These are phyloP conservation scores for Guaruba guarouba DNA, from an alignment of 2,113 vertebrate species.

Conservation along the genomic window DNA sequence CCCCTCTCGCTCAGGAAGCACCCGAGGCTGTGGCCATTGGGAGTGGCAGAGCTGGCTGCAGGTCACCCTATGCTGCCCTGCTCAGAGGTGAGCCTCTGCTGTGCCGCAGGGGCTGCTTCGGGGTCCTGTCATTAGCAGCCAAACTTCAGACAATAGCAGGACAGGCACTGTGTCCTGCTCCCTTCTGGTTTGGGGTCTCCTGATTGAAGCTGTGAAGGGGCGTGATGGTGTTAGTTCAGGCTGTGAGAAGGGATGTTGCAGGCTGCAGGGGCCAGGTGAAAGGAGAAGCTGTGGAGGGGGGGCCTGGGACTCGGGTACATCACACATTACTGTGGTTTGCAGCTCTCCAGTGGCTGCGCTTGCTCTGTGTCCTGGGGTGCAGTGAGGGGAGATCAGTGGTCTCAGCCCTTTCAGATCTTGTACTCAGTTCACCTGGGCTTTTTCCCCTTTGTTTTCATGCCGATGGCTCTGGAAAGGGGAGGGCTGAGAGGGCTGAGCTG, in stretches of 20 bases:
- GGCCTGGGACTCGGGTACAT: neutral
- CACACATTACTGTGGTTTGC: neutral
- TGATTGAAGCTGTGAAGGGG: neutral
- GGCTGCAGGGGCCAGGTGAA: rapidly evolving
- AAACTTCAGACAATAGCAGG: neutral
- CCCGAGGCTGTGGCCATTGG: neutral
- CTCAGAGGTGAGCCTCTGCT: neutral
- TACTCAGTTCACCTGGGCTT: neutral
- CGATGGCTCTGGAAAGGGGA: neutral
- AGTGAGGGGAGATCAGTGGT: neutral
- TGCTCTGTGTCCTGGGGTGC: neutral
- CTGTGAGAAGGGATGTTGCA: neutral
- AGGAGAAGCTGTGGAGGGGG: rapidly evolving
- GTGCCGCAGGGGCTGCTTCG: neutral
- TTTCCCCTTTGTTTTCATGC: neutral
- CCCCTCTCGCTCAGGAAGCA: neutral
- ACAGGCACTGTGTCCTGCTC: neutral
- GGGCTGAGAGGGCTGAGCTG: neutral
- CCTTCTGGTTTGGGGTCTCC: rapidly evolving
- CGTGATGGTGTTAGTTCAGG: neutral
- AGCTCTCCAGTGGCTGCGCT: neutral
- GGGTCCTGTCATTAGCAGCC: neutral
- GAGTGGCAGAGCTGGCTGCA: neutral
- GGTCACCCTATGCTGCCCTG: neutral
- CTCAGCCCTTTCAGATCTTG: neutral